Percentiles rank a stretch among this genome's conserved stretches.
Conservation (phyloP, 2,888 invertebrate species). For the Epistrophe grossulariae region DNA sequence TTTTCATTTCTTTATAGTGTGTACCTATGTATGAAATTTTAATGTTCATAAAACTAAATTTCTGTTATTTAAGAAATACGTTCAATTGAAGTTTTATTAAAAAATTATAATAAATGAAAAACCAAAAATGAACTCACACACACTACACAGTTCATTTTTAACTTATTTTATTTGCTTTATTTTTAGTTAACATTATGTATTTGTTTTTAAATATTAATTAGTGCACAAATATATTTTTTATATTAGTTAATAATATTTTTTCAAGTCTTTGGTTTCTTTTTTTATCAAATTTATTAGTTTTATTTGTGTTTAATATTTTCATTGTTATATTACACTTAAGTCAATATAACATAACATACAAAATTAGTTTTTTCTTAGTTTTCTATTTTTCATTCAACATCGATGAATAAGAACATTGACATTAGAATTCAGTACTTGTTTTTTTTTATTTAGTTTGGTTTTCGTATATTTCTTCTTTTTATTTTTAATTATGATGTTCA, state of each 20-base stretch:
- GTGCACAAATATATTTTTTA: constrained; percentile 58
- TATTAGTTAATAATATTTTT: constrained; percentile 60
- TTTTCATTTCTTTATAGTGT: neutral
- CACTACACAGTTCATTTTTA: constrained; percentile 34
- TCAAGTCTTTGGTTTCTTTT: constrained; percentile 73
- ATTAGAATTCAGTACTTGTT: constrained; percentile 70
- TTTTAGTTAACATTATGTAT: constrained; percentile 60
- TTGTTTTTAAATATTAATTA: constrained; percentile 55
- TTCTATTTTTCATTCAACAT: constrained; percentile 59
- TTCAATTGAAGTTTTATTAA: constrained; percentile 68
- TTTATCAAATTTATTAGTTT: constrained; percentile 42
- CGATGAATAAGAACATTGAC: constrained; percentile 73
- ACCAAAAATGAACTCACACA: constrained; percentile 58
- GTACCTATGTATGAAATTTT: constrained; percentile 11
- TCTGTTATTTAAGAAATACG: constrained; percentile 29
- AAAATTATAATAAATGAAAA: constrained; percentile 65
- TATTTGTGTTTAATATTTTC: constrained; percentile 31
- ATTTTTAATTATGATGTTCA: constrained; percentile 6
- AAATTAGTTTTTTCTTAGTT: constrained; percentile 34
- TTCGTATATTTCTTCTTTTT: constrained; percentile 38
- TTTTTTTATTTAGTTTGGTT: constrained; percentile 51
- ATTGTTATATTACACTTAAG: constrained; percentile 28
- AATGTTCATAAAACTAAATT: constrained; percentile 12
- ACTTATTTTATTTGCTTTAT: constrained; percentile 24
- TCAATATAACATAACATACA: constrained; percentile 56